Conservation (phyloP, 2,797 vertebrate species). For the Galagoides demidoff region DNA sequence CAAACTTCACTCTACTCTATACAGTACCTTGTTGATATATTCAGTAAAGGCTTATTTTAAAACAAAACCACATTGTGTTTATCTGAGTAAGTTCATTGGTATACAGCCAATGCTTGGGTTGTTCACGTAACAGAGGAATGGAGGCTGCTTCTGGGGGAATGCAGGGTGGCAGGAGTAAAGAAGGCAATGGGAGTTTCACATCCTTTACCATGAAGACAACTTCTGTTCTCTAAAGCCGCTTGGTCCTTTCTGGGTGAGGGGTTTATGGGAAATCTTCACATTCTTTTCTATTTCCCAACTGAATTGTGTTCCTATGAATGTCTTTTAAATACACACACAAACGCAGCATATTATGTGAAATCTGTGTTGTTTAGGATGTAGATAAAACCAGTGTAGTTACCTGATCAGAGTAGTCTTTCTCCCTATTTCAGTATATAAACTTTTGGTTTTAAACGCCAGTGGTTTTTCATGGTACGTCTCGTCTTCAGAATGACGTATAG, state of each 20-base stretch:
- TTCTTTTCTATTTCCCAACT: background rate
- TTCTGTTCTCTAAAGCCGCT: background rate
- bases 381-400: background rate
- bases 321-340: background rate
- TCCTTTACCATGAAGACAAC: background rate
- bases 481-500: background rate
- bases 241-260: background rate
- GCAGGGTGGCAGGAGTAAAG: background rate
- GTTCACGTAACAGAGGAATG: background rate
- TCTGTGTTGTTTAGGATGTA: background rate
- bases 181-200: background rate
- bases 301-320: background rate
- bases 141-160: background rate
- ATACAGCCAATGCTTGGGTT: constrained; percentile 24
- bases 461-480: background rate
- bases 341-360: constrained; percentile 5
- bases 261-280: background rate
- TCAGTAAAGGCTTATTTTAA: constrained; percentile 89
- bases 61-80: constrained; percentile 84
- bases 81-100: constrained; percentile 81
- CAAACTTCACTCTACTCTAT: constrained; percentile 87
- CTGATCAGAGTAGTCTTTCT: background rate
- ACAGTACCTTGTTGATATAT: constrained; percentile 88
- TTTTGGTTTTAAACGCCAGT: background rate
- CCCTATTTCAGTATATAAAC: background rate